phyloP scores from a whole-genome alignment of 92 coral and sea anemone species.

The Diadumene lineata region DNA sequence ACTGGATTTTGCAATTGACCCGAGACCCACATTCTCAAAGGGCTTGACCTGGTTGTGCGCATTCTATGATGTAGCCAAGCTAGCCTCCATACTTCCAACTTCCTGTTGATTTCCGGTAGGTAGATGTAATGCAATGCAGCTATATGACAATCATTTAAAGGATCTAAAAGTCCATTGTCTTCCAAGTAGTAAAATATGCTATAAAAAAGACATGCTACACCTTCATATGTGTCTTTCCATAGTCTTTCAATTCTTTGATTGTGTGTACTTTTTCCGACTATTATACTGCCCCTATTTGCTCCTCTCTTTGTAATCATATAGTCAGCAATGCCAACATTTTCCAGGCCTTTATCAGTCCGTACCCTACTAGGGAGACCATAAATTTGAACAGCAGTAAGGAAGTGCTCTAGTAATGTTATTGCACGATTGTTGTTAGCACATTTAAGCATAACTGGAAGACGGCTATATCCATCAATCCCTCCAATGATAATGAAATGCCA shows the following conservation, averaged over 20 bases:
- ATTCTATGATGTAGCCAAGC: slow-evolving; percentile 49
- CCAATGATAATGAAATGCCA: slow-evolving; percentile 57
- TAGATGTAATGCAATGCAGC: slow-evolving; percentile 66
- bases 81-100: slow-evolving; percentile 51
- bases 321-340: slow-evolving; percentile 42
- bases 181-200: slow-evolving; percentile 23
- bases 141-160: slow-evolving; percentile 50
- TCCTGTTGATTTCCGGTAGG: slow-evolving; percentile 46
- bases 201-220: slow-evolving; percentile 40
- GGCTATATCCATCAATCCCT: slow-evolving; percentile 54
- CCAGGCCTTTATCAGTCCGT: slow-evolving; percentile 56
- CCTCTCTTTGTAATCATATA: slow-evolving; percentile 21
- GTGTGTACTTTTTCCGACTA: slow-evolving; percentile 14
- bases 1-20: slow-evolving; percentile 64
- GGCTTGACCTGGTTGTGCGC: slow-evolving; percentile 57
- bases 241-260: slow-evolving; percentile 39
- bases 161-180: slow-evolving; percentile 33
- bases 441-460: slow-evolving; percentile 42
- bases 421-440: slow-evolving; percentile 49
- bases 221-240: slow-evolving; percentile 50
- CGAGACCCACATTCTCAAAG: slow-evolving; percentile 58
- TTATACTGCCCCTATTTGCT: not conserved
- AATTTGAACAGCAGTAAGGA: slow-evolving; percentile 41
- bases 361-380: slow-evolving; percentile 56
- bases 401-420: slow-evolving; percentile 38